Evolutionary conservation across 2,888 invertebrate genomes (phyloP).

Genomic region (Agrochola macilenta): DNA sequence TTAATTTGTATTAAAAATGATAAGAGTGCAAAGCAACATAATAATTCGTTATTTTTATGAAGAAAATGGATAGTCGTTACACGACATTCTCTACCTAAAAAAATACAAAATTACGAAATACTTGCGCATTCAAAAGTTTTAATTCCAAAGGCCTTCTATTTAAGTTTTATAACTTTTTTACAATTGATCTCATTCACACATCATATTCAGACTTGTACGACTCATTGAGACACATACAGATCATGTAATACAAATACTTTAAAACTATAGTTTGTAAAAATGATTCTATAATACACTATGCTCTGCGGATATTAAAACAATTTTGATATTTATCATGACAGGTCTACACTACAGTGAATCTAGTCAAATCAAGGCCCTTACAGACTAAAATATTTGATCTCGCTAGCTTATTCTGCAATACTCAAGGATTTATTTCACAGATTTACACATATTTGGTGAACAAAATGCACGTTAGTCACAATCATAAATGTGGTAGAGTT

Average conservation of each 20-base stretch:
- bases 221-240: conserved; percentile 43
- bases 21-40: conserved; percentile 7
- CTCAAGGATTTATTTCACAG: conserved; percentile 46
- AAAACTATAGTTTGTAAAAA: conserved; percentile 51
- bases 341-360: conserved; percentile 33
- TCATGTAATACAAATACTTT: conserved; percentile 44
- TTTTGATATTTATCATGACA: conserved; percentile 39
- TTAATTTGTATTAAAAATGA: conserved; percentile 10
- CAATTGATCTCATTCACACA: conserved; percentile 49
- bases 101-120: conserved; percentile 53
- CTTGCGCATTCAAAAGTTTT: conserved; percentile 48
- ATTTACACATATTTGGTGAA: conserved; percentile 58
- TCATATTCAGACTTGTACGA: conserved; percentile 36
- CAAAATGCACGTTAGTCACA: conserved; percentile 57
- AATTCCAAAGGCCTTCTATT: conserved; percentile 49
- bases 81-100: conserved; percentile 44
- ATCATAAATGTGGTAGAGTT: conserved; percentile 27
- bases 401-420: conserved; percentile 55
- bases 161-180: conserved; percentile 42
- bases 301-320: conserved; percentile 37
- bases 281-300: conserved; percentile 60
- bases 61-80: conserved; percentile 35
- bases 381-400: conserved; percentile 62
- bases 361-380: conserved; percentile 50
- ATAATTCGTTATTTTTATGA: conserved; percentile 33